Base-by-base conservation (phyloP, 1,140 invertebrate species). In the Achatina immaculata region DNA sequence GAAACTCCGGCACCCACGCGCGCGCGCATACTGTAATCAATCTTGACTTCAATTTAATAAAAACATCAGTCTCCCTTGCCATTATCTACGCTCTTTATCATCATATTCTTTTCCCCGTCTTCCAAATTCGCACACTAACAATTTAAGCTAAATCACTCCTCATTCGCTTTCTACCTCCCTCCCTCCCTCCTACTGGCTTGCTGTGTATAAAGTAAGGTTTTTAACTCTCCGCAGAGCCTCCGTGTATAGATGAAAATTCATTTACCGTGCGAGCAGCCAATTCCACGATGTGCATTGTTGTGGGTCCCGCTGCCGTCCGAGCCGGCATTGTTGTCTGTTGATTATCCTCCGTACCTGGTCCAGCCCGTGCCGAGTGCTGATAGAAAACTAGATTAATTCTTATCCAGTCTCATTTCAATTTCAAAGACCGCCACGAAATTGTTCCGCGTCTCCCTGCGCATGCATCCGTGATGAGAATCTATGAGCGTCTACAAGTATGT, bases 191-290 rank as follows among this genome's bases (percentile, higher is more conserved):
- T 62, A 31, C 31, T 62, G n/a, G n/a, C n/a, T n/a, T n/a, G n/a
- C n/a, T n/a, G n/a, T n/a, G 58, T 62, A 62, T 62, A 28, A 62
- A 62, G 31, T 62, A 62, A 31, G 31, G n/a, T 62, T 62, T 62
- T 62, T 62, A 62, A 62, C 58, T 28, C 58, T 62, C 58, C n/a
- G 21, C 58, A 28, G 58, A 62, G 58, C n/a, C 58, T 62, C 58
- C 58, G 9, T 7, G 58, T 62, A 62, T 62, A 62, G 58, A 62
- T 62, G 58, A 62, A 62, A 62, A 62, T 62, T 62, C 58, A 62
- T 62, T 62, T 62, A 62, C 58, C 58, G 58, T 62, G n/a, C 58
- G n/a, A 28, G 58, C 58, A 62, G 58, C 58, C 58, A 62, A 62
- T 62, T 62, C 28, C 58, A 31, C 58, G 4, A 62, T n/a, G 9